These are phyloP conservation scores for Oreochromis tanganicae DNA, from an alignment of 2,113 vertebrate species.

Conservation along the genomic window DNA sequence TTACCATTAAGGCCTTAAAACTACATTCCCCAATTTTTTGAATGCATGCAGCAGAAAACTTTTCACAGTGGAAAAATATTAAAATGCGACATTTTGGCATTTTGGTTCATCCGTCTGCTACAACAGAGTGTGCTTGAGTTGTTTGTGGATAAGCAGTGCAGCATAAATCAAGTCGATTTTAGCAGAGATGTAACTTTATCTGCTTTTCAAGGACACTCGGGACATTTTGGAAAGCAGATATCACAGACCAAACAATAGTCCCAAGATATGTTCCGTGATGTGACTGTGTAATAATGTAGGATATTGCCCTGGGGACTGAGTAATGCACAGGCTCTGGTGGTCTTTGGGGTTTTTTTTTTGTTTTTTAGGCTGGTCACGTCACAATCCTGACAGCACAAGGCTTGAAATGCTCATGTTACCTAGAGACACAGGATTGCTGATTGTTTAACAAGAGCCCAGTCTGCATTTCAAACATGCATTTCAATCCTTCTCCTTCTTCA, in stretches of 20 bases:
- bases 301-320: not conserved
- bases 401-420: constrained; percentile 2
- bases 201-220: not conserved
- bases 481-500: not conserved
- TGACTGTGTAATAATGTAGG: not conserved
- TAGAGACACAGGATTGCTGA: constrained; percentile 4
- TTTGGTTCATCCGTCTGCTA: not conserved
- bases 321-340: not conserved
- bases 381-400: not conserved
- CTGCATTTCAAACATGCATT: not conserved
- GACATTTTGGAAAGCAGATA: not conserved
- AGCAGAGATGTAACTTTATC: not conserved
- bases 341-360: accelerated
- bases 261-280: not conserved
- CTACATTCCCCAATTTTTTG: not conserved
- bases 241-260: not conserved
- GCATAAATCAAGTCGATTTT: not conserved
- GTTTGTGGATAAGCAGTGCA: not conserved
- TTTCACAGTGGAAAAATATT: not conserved
- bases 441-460: not conserved
- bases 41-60: not conserved
- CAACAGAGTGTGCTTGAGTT: not conserved
- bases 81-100: accelerated
- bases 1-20: not conserved
- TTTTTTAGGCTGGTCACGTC: not conserved